Conservation (phyloP, 2,113 vertebrate genomes). For the Colius striatus region DNA sequence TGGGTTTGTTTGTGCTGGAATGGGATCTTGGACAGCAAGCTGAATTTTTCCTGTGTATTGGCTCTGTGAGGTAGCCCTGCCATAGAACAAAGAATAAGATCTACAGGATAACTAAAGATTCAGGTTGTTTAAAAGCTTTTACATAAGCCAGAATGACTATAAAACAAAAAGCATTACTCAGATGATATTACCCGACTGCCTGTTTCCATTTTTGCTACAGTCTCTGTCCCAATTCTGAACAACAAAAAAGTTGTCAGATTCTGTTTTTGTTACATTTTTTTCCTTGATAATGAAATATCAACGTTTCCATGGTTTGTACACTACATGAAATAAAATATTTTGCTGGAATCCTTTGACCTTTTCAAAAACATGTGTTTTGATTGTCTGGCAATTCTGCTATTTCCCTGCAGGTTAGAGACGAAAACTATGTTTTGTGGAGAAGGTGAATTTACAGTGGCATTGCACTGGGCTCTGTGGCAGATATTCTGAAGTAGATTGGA, state of each 20-base stretch:
- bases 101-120: not conserved
- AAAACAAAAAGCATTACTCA: not conserved
- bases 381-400: conserved; percentile 57
- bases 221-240: not conserved
- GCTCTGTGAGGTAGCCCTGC: not conserved
- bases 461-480: conserved; percentile 20
- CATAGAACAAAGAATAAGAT: not conserved
- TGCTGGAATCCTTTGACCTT: conserved; percentile 69
- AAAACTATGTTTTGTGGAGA: conserved; percentile 30
- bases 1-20: not conserved
- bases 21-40: not conserved
- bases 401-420: conserved; percentile 56
- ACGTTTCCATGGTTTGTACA: conserved; percentile 54
- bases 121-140: not conserved
- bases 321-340: conserved; percentile 63
- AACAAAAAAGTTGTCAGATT: conserved; percentile 2
- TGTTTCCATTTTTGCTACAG: conserved; percentile 3
- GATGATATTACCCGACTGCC: not conserved
- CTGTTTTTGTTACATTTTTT: conserved; percentile 35
- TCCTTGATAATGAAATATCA: conserved; percentile 57
- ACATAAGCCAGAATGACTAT: not conserved
- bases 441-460: conserved; percentile 31
- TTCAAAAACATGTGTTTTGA: conserved; percentile 67
- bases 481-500: not conserved
- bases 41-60: not conserved